Base-by-base conservation (phyloP, 1,140 invertebrate species). In the Charaxes varanes region DNA sequence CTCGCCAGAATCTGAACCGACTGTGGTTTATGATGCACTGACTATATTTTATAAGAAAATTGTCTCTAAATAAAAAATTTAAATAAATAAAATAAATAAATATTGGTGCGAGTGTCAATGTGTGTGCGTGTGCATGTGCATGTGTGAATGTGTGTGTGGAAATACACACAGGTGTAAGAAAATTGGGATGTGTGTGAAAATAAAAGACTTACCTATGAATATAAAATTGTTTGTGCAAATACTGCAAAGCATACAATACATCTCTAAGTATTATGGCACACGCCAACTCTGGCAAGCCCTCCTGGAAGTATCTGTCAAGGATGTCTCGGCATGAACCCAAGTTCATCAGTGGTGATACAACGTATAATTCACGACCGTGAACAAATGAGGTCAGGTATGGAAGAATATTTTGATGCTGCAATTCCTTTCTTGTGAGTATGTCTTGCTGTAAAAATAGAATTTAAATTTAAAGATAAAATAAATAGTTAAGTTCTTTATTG, bases 261-360 rank as follows among this genome's bases (percentile, higher is more conserved):
- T 96, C 94, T 62, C 87, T 86, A 15, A 96, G 71, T 53, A 97
- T 92, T 38, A 92, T 88, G 17, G 92, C 88, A 60, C 96, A 91
- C 12, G 92, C 90, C 24, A 90, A 67, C 81, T 97, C 95, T 1
- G 94, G 91, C 24, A 97, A 81, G 11, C 89, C 89, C 66, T 91
- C 88, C 24, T 85, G 86, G 73, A 94, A 96, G 71, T 93, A 90
- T 37, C 89, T 89, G 58, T 90, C 89, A 4, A 96, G 86, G 55
- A 96, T 86, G 71, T 93, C 90, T 56, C 89, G 86, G 62, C 93
- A 94, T 0, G 93, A 94, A 3, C 93, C 93, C 71, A 90, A 93
- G 6, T 87, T 90, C 90, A 94, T 93, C 8, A 94, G 80, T 2
- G 94, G 93, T 49, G 90, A 91, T 7, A 95, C 87, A 2, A 93